Conservation (phyloP, 2,797 vertebrate species). For the Rhynchotus rufescens region DNA sequence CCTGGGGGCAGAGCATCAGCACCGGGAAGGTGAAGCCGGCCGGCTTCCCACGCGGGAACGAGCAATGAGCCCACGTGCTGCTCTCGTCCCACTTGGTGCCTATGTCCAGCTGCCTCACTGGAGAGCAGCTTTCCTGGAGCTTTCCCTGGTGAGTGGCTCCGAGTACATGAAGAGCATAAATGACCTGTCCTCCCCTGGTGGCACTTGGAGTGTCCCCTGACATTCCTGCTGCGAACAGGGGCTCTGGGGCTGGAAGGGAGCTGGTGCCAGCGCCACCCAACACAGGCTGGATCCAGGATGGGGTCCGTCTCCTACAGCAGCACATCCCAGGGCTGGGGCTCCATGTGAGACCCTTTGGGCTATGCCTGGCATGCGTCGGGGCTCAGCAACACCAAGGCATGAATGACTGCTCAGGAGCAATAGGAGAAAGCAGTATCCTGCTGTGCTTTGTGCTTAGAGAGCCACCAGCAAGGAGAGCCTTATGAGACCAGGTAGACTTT, state of each 20-base stretch:
- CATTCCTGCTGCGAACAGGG: background rate
- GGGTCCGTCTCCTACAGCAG: background rate
- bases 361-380: background rate
- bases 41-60: rapidly evolving
- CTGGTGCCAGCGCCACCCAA: background rate
- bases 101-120: rapidly evolving
- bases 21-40: rapidly evolving
- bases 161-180: rapidly evolving
- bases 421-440: background rate
- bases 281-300: background rate
- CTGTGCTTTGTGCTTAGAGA: background rate
- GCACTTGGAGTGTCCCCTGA: background rate
- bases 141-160: background rate
- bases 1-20: background rate
- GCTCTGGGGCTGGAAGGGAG: background rate
- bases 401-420: background rate
- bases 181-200: background rate
- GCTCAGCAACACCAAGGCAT: background rate
- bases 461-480: background rate
- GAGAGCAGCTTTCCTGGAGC: background rate
- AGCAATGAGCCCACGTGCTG: background rate
- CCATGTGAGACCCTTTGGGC: background rate
- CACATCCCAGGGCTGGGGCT: background rate
- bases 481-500: rapidly evolving
- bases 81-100: background rate